Base-by-base conservation (phyloP, 1,140 invertebrate species). In the Drosophila chauvacae region DNA sequence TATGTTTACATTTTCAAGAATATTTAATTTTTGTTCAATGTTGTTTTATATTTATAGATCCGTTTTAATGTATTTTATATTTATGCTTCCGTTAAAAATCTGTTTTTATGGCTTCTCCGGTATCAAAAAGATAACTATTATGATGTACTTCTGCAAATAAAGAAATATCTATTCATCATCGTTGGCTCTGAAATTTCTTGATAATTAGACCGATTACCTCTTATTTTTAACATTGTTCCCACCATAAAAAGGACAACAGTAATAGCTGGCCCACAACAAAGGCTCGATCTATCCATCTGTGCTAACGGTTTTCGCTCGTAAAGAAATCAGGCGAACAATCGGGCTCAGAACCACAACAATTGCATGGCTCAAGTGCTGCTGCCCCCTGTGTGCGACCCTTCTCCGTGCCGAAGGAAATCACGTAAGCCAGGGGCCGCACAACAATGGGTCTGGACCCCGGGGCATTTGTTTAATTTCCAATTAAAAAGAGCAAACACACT, bases 391-490 rank as follows among this genome's bases (percentile, higher is more conserved):
- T n/a, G 9, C 26, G 47, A 30, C 28, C n/a, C 18, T 10, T 63
- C 58, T 58, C 62, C 75, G 58, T 58, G 53, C 58, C 47, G 64
- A 53, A 58, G 53, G 50, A 88, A 88, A 88, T 88, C 85, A 88
- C 85, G 85, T 85, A 88, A 88, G 75, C 78, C 78, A 84, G 80
- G 77, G 60, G 69, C 68, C 50, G n/a, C 20, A 56, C 53, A 74
- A 77, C 65, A 73, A 85, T 81, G 51, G 45, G 73, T 20, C 66
- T 69, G 63, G 59, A 50, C 55, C 50, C 55, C 37, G 69, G 64
- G 78, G 64, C 74, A 90, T 88, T 88, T 90, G 85, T 90, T 90
- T 90, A 90, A 81, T 90, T 90, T 90, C 85, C 85, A 90, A 90
- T 90, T 90, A 90, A 90, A 90, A 90, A 79, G 86, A 90, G 85